A percentile compares a stretch with the other conserved stretches of the same genome.
phyloP scores from a whole-genome alignment of 2,888 invertebrate genomes.

The Pyrrhosoma nymphula region DNA sequence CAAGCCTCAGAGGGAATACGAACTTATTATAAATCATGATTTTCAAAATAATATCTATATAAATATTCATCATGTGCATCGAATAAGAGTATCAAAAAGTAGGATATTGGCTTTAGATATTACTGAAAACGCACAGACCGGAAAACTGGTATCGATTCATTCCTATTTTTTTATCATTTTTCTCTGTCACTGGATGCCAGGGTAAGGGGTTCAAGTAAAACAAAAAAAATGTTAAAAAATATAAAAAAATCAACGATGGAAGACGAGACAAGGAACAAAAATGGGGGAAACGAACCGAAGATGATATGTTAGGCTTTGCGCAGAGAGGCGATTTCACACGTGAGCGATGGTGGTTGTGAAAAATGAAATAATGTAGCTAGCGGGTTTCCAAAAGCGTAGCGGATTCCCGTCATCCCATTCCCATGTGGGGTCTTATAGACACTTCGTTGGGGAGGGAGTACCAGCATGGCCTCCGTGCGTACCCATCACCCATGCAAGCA shows the following conservation, averaged over 20 bases:
- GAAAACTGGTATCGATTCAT: too few species aligned
- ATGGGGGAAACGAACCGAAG: slow-evolving; percentile 49
- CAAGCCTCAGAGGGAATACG: too few species aligned
- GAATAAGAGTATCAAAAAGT: too few species aligned
- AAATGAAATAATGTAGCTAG: background rate
- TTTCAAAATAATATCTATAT: too few species aligned
- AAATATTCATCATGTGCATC: too few species aligned
- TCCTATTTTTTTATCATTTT: too few species aligned
- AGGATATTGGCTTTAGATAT: too few species aligned
- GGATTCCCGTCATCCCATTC: background rate
- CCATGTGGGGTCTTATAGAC: background rate
- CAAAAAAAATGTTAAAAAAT: too few species aligned
- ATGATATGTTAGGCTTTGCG: slow-evolving; percentile 29
- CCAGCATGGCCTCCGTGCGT: background rate
- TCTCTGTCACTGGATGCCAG: too few species aligned
- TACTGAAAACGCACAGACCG: too few species aligned
- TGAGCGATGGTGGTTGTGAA: background rate
- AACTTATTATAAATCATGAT: too few species aligned
- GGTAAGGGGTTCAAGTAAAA: background rate
- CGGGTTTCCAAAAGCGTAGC: background rate
- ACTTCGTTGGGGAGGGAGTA: background rate
- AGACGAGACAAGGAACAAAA: background rate
- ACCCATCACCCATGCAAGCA: background rate
- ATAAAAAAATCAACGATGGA: background rate
- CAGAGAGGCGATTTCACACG: background rate